Base-by-base conservation (phyloP, 2,888 invertebrate species). In the Eupithecia subumbrata region DNA sequence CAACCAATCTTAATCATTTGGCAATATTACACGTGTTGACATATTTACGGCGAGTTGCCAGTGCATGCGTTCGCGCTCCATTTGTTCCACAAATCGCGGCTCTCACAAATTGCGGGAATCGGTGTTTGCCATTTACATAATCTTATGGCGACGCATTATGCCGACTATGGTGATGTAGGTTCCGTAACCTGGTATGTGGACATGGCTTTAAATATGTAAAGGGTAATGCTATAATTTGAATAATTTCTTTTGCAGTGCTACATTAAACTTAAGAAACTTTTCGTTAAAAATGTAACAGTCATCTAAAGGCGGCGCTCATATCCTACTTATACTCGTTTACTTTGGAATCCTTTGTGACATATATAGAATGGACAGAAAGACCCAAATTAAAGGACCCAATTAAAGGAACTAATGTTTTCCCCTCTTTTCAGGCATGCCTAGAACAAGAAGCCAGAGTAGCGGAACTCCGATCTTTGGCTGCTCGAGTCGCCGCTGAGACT, bases 401-500 rank as follows among this genome's bases (percentile, higher is more conserved):
- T 18, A 56, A 37, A 12, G 37, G 37, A 37, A 40, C 11, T 30
- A 63, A 16, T 16, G 34, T 56, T 8, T 4, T 78, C 22, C 9
- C 37, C 25, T 30, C 14, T 11, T 48, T 72, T 73, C 73, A 98
- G 97, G 96, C 97, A 90, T 97, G 97, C 87, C 96, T 97, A 86
- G 97, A 97, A 87, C 95, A 97, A 88, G 96, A 96, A 79, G 95
- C 96, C 43, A 96, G 98, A 82, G 96, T 97, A 77, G 96, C 96
- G 37, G 97, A 97, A 86, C 95, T 98, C 37, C 96, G 96, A 5
- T 96, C 96, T 22, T 95, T 98, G 76, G 97, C 97, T 3, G 96
- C 97, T 0, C 96, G 97, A 82, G 97, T 98, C 74, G 97, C 97
- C 0, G 96, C 96, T 37, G 97, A 97, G 86, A 97, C 98, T 14